These are phyloP conservation scores for Platysteira castanea DNA, from an alignment of 2,113 vertebrate genomes.

Conservation along the genomic window DNA sequence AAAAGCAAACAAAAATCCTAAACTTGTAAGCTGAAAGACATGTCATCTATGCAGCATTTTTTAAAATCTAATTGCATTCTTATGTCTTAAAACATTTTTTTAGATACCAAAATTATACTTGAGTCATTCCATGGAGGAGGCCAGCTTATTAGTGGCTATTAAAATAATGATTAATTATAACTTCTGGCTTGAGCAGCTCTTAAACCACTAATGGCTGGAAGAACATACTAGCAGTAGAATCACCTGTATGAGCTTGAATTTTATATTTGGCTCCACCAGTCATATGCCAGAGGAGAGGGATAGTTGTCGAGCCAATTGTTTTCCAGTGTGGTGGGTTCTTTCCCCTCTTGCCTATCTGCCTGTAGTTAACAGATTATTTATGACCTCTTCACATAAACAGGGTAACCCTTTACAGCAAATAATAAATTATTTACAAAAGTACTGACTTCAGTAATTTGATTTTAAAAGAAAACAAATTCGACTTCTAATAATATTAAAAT, in stretches of 20 bases:
- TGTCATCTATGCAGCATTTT: background rate
- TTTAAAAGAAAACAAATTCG: background rate
- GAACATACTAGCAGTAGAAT: background rate
- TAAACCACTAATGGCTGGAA: background rate
- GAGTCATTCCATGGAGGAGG: background rate
- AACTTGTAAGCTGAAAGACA: background rate
- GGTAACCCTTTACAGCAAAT: background rate
- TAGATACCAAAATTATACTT: background rate
- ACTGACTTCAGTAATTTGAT: background rate
- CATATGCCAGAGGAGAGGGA: background rate
- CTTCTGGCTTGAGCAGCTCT: background rate
- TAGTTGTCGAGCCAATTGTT: background rate
- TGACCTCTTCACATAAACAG: background rate
- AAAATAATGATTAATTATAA: background rate
- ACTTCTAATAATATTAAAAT: background rate
- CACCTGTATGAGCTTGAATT: background rate
- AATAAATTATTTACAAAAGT: background rate
- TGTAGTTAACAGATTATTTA: background rate
- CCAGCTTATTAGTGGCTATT: background rate
- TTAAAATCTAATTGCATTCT: background rate
- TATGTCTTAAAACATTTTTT: background rate
- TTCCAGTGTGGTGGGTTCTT: background rate
- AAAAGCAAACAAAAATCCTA: background rate
- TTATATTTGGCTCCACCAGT: background rate
- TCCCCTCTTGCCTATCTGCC: background rate